Base-by-base conservation (phyloP, 2,888 invertebrate species). In the Chymomyza fuscimana region DNA sequence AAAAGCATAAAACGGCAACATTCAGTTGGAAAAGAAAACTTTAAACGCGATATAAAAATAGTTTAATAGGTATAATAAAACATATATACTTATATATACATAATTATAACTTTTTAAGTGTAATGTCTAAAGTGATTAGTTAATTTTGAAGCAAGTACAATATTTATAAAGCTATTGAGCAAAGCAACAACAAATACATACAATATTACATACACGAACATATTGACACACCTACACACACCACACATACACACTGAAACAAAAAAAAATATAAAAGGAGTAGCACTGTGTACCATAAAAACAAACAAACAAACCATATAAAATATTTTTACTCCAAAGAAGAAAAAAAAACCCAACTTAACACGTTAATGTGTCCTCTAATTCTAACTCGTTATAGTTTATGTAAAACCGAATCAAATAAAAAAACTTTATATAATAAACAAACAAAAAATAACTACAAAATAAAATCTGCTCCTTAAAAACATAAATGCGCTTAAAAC, bases 321-420 rank as follows among this genome's bases (percentile, higher is more conserved):
- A 82, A 86, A 87, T 88, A 88, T 87, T 84, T 88, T 86, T 86
- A 86, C 86, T 87, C 88, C 88, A 88, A 86, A 89, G 80, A 81
- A 81, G 81, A 81, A 77, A 82, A 77, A 77, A 77, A 75, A 72
- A 77, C 58, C 56, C 25, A 25, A 25, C 12, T 15, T 29, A 73
- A 77, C 76, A 82, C 77, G 80, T 68, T 82, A 82, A 74, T 73
- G 80, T 80, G 79, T 88, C 81, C 83, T 83, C 86, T 77, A 76
- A 79, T 75, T 74, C 86, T 77, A 76, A 79, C 74, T 74, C 80
- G 78, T 76, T 86, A 80, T 80, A 81, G 80, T 79, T 78, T 32
- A 79, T 78, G 78, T 76, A 77, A 79, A 65, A 72, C 36, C 15
- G 15, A 12, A 72, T 58, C 40, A 69, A 63, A 72, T 66, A 62